phyloP scores from a whole-genome alignment of 2,113 vertebrate species.

The Neotoma lepida region DNA sequence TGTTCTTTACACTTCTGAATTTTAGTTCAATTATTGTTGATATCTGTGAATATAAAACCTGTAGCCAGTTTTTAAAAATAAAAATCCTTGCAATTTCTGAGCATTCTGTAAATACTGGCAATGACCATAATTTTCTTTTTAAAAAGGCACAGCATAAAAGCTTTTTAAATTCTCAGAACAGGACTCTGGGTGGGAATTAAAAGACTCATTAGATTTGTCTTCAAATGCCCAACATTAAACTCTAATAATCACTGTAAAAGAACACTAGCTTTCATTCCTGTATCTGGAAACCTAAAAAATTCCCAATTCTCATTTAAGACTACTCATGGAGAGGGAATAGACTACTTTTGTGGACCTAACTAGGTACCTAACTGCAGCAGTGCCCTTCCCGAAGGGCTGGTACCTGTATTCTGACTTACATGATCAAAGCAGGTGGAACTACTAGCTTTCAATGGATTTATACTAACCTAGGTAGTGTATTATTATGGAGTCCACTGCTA shows the following conservation, averaged over 20 bases:
- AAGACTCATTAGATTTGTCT: not conserved
- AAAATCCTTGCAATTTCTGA: conserved; percentile 28
- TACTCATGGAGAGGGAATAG: not conserved
- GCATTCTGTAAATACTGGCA: not conserved
- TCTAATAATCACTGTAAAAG: not conserved
- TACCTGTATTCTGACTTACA: rapidly evolving
- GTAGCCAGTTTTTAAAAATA: conserved; percentile 1
- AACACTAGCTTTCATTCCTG: not conserved
- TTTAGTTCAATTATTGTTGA: not conserved
- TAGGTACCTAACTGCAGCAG: not conserved
- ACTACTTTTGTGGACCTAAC: not conserved
- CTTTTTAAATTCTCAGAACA: not conserved
- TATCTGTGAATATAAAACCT: conserved; percentile 8
- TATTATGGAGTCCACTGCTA: not conserved
- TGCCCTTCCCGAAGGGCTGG: not conserved
- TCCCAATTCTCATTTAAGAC: not conserved
- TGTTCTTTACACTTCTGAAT: not conserved
- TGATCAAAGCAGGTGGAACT: not conserved
- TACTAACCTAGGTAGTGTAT: not conserved
- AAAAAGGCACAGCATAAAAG: not conserved
- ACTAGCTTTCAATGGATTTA: not conserved
- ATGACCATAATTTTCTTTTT: not conserved
- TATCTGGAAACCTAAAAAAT: not conserved
- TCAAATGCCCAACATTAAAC: not conserved
- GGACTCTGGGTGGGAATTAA: not conserved